Evolutionary conservation across 1,140 invertebrate genomes (phyloP), one percentile per base, ranked within the genome.

Genomic region (Papilio machaon): DNA sequence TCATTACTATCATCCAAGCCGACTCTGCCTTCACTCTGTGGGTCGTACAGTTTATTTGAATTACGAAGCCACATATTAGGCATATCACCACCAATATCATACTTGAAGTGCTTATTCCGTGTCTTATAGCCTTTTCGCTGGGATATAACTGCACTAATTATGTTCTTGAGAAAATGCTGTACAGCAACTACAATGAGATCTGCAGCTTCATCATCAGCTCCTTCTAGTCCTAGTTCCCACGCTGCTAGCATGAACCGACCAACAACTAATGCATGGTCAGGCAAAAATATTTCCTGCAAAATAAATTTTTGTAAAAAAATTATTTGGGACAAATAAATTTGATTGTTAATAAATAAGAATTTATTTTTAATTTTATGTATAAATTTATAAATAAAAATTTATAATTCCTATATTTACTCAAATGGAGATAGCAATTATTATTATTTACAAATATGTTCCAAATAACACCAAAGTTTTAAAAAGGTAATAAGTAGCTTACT

Each of bases 221-320:
- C 97, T 82, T 97, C 96, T 47, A 98, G 95, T 8, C 97, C 97
- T 67, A 96, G 95, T 85, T 98, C 97, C 97, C 97, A 98, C 23
- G 97, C 97, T 64, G 97, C 96, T 7, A 98, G 95, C 93, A 98
- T 95, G 82, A 98, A 95, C 81, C 97, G 95, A 0, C 97, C 97
- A 80, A 97, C 95, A 2, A 98, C 96, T 84, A 98, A 96, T 1
- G 97, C 97, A 67, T 96, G 95, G 91, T 98, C 97, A 7, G 97
- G 97, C 54, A 98, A 88, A 80, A 97, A 96, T 80, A 96, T 93
- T 91, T 96, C 97, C 94, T 96, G 96, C 89, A 91, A 95, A 52
- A 38, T 19, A 58, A 58, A 2, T 17, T 54, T 54, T 54, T 4
- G 52, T 13, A 5, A 54, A 5, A 17, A 54, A 4, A 2, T 15